Evolutionary conservation across 2,113 vertebrate species (phyloP), one percentile per base, ranked within the genome.

Genomic region (Grus americana): DNA sequence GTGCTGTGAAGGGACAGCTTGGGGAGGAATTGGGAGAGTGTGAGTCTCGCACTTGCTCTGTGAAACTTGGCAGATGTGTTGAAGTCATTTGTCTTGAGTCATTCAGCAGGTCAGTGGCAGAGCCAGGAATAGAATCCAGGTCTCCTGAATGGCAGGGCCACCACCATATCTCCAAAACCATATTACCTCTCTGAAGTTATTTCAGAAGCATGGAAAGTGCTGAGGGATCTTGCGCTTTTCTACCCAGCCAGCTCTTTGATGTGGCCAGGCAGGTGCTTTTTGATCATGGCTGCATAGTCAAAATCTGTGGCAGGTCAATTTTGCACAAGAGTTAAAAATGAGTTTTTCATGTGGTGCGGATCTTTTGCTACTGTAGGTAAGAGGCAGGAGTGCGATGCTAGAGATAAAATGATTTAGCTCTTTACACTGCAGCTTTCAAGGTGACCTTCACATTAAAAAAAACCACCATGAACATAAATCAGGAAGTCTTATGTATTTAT

Each of bases 381-480:
- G 55, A 86, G 74, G 54, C 65, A 93, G 49, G 65, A 71, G 30
- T 6, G 2, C 42, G 61, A 76, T 73, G 30, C 57, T 62, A 40
- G 75, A 90, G 71, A 82, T 65, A 80, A 95, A 95, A 76, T 55
- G 11, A 76, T 21, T 87, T 88, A 44, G 73, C 34, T 72, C 49
- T 93, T 82, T 57, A 54, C 47, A 16, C n/a, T 83, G 76, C 62
- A 86, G 57, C 47, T 95, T 88, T 95, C 88, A 95, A 95, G 68
- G 86, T 96, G 83, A 93, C 92, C 63, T 96, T 95, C 78, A 62
- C 0, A 2, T 84, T 66, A 59, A 85, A 92, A 89, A 89, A 54
- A 3, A 0, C 2, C 34, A 49, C 30, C 32, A 52, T 62, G 36
- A 89, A 75, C 0, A 0, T 91, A 79, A 92, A 86, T 96, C 38